Evolutionary conservation across 2,888 invertebrate species (phyloP), one percentile per base, ranked within the genome.

Genomic region (Euphydryas editha): DNA sequence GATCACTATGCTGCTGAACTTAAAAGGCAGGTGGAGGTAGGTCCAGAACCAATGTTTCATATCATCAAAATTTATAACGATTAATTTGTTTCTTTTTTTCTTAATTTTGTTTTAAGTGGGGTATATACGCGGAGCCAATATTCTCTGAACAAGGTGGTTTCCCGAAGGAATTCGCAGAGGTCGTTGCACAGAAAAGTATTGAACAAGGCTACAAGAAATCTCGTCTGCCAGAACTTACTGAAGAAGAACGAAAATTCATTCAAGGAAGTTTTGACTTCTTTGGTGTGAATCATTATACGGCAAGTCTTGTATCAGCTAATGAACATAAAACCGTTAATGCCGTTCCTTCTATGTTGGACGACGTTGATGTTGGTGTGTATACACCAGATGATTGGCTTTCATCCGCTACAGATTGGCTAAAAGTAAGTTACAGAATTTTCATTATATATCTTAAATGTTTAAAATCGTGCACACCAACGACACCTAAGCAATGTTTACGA

Each of bases 251-350:
- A 6, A 72, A 71, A 0, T 82, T 82, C 3, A 80, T 81, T 1
- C 79, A 75, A 60, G 91, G 90, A 1, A 17, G 84, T 0, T 70
- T 76, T 0, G 91, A 90, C 69, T 91, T 89, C 78, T 84, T 88
- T 20, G 88, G 96, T 0, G 86, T 96, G 1, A 96, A 96, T 77
- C 94, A 95, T 67, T 97, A 97, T 78, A 94, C 95, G 0, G 81
- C 93, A 0, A 73, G 1, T 0, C 18, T 80, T 2, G 60, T 84
- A 10, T 83, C 85, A 0, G 83, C 83, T 0, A 75, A 76, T 0
- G 75, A 82, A 15, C 62, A 81, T 37, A 76, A 76, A 17, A 15
- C 7, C 0, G 20, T 68, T 2, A 13, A 72, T 7, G 60, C 73
- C 0, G 78, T 81, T 3, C 83, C 85, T 0, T 84, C 83, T 0